These are phyloP conservation scores for Tenualosa ilisha DNA, from an alignment of 2,797 vertebrate genomes.

Conservation along the genomic window DNA sequence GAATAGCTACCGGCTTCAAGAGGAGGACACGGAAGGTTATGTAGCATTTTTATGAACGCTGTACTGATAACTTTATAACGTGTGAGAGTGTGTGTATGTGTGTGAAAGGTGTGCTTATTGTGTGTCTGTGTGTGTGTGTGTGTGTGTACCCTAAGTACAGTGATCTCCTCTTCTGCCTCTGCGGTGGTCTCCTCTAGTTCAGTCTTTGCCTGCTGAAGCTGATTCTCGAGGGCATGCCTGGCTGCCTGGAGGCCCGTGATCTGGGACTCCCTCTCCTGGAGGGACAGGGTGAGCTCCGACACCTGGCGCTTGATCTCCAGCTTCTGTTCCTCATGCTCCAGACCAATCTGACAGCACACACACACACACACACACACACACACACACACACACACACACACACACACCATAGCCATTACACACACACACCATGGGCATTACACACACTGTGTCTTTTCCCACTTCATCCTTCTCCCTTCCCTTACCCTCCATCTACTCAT, in stretches of 20 bases:
- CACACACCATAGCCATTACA: neutral
- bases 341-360: constrained; percentile 76
- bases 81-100: neutral
- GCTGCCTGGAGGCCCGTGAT: constrained; percentile 88
- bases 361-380: neutral
- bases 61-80: neutral
- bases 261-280: constrained; percentile 94
- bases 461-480: no score
- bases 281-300: constrained; percentile 88
- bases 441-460: no score
- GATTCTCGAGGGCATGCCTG: constrained; percentile 86
- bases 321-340: constrained; percentile 94
- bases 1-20: neutral
- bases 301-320: constrained; percentile 92
- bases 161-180: constrained; percentile 95
- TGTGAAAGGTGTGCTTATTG: neutral
- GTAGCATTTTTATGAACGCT: no score
- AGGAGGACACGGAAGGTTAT: neutral
- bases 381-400: constrained; percentile 1
- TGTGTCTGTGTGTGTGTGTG: neutral
- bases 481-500: no score
- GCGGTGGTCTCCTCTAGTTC: constrained; percentile 96
- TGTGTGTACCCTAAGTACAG: constrained; percentile 84
- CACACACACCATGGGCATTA: neutral
- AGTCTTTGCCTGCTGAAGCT: constrained; percentile 91